Evolutionary conservation across 30 jellyfish, hydroid and myxozoan genomes (phyloP).

Genomic region (Turritopsis dohrnii): DNA sequence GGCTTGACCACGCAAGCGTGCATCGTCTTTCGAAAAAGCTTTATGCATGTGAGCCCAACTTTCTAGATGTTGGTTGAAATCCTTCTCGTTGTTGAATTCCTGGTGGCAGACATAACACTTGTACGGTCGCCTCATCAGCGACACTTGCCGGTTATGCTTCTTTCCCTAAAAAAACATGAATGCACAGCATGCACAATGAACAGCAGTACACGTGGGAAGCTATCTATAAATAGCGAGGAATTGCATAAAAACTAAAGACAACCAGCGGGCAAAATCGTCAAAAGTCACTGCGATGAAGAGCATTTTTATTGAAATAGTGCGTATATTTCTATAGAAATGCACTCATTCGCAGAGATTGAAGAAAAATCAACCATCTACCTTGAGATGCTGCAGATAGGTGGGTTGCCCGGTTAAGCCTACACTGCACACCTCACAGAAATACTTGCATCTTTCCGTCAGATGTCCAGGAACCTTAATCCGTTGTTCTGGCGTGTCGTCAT

Average conservation of each 20-base stretch:
- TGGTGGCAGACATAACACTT: slow-evolving; percentile 49
- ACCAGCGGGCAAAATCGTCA: too few species aligned
- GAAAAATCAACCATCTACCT: neutral
- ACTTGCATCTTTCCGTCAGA: slow-evolving; percentile 6
- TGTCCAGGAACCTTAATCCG: slow-evolving; percentile 26
- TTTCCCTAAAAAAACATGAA: slow-evolving; percentile 29
- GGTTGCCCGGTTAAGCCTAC: slow-evolving; percentile 24
- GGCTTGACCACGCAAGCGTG: neutral
- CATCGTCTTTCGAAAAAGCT: slow-evolving; percentile 21
- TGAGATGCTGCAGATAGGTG: slow-evolving; percentile 48
- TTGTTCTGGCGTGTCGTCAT: slow-evolving; percentile 5
- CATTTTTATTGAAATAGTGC: too few species aligned
- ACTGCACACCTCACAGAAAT: slow-evolving; percentile 66
- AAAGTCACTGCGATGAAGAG: too few species aligned
- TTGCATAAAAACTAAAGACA: too few species aligned
- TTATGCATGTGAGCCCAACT: slow-evolving; percentile 54
- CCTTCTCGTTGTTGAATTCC: slow-evolving; percentile 30
- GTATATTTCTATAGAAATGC: too few species aligned
- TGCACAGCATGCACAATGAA: neutral
- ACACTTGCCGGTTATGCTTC: slow-evolving; percentile 40
- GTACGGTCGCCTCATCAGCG: slow-evolving; percentile 53
- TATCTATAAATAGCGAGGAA: too few species aligned
- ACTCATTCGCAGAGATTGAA: too few species aligned
- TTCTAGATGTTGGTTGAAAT: slow-evolving; percentile 43
- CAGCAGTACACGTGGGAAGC: too few species aligned